Conservation (phyloP, 2,797 vertebrate genomes). For the Gadopsis marmoratus region DNA sequence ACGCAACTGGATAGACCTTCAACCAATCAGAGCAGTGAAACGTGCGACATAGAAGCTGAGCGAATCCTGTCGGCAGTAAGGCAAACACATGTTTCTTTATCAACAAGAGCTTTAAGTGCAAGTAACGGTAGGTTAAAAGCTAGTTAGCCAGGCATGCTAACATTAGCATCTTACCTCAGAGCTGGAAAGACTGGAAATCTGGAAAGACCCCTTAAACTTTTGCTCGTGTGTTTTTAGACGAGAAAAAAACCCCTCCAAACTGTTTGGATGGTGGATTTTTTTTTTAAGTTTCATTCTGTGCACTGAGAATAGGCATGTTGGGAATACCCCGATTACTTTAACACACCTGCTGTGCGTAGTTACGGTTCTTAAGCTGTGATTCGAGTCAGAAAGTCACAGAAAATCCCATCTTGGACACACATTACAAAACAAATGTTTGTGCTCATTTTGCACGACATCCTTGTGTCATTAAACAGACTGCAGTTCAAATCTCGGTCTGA, state of each 20-base stretch:
- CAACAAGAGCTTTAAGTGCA: too few relatives aligned
- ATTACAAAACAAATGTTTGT: not conserved
- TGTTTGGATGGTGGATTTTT: constrained; percentile 4
- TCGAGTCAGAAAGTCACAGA: not conserved
- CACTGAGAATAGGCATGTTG: not conserved
- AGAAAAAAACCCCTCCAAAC: not conserved
- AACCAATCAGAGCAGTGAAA: too few relatives aligned
- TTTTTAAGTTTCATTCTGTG: not conserved
- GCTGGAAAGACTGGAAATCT: too few relatives aligned
- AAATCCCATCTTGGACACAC: not conserved
- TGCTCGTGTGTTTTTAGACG: not conserved
- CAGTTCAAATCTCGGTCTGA: constrained; percentile 17
- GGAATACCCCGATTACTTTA: not conserved
- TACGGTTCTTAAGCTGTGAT: not conserved
- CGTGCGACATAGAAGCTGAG: too few relatives aligned
- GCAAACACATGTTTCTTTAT: too few relatives aligned
- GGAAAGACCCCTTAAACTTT: not conserved
- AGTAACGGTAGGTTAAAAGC: not conserved
- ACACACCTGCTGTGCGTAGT: not conserved
- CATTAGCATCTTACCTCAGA: not conserved
- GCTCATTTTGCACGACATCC: not conserved
- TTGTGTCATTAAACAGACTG: constrained; percentile 31
- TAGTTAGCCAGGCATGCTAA: not conserved
- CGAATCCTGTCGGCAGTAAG: too few relatives aligned
- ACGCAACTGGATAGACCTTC: too few relatives aligned